A percentile compares a stretch with the other conserved stretches of the same genome.
Evolutionary conservation across 2,797 vertebrate species (phyloP).

Genomic region (Threskiornis aethiopicus): DNA sequence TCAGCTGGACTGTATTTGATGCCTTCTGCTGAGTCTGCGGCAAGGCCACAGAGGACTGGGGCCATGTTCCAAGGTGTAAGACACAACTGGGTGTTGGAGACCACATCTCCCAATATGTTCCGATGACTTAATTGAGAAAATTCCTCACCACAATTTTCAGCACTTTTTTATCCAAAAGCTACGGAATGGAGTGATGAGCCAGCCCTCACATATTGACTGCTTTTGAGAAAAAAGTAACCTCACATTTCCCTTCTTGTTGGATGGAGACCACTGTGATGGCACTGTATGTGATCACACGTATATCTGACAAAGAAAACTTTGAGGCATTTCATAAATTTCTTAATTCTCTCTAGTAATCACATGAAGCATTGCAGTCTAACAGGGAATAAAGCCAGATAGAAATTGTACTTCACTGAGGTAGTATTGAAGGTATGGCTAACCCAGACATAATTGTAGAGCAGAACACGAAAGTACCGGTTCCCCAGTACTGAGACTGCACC

Average conservation of each 20-base stretch:
- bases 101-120: neutral
- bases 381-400: neutral
- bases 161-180: neutral
- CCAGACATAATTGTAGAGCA: neutral
- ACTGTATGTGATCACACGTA: neutral
- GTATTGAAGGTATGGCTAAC: neutral
- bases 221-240: neutral
- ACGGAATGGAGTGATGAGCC: neutral
- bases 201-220: neutral
- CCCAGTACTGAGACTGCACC: neutral
- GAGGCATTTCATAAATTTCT: neutral
- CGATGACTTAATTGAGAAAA: neutral
- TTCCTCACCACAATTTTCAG: neutral
- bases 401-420: neutral
- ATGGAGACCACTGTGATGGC: neutral
- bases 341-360: neutral
- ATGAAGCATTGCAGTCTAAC: neutral
- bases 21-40: neutral
- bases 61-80: neutral
- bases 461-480: neutral
- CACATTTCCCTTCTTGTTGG: neutral
- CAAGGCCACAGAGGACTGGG: neutral
- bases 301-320: neutral
- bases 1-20: neutral
- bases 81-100: neutral